These are phyloP conservation scores for Ammodytes marinus DNA, from an alignment of 2,113 vertebrate species.

Conservation along the genomic window DNA sequence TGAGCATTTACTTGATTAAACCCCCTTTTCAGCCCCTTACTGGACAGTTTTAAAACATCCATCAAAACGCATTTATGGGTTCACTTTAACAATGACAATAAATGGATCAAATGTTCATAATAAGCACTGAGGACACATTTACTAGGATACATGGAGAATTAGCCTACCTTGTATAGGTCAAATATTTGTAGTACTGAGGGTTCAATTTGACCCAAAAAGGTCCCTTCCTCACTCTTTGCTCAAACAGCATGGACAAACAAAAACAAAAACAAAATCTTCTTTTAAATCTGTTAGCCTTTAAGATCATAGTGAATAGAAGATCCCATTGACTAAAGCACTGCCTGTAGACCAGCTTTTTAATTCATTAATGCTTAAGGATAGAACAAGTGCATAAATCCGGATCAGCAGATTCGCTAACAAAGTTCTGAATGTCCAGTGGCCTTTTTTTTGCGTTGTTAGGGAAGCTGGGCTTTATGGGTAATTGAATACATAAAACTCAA, in stretches of 20 bases:
- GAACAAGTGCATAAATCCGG: constrained; percentile 16
- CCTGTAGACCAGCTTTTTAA: constrained; percentile 10
- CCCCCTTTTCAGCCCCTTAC: no score
- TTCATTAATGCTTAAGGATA: constrained; percentile 33
- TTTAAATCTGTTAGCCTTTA: background rate
- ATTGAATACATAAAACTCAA: constrained; percentile 19
- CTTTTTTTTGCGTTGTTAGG: background rate
- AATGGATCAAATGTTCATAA: no score
- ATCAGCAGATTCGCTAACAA: constrained; percentile 25
- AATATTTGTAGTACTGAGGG: background rate
- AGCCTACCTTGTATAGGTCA: background rate
- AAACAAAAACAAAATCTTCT: background rate
- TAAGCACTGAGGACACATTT: no score
- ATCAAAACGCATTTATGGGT: no score
- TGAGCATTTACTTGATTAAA: no score
- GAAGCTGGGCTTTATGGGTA: constrained; percentile 28
- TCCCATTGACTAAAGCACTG: background rate
- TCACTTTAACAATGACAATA: background rate
- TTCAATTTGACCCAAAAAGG: background rate
- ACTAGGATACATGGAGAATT: background rate
- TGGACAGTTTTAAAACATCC: no score
- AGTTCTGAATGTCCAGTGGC: background rate
- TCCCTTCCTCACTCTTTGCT: background rate
- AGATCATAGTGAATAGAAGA: constrained; percentile 20
- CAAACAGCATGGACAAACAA: background rate